These are phyloP conservation scores for Tetramorium bicarinatum DNA, from an alignment of 2,888 invertebrate genomes.

Conservation along the genomic window DNA sequence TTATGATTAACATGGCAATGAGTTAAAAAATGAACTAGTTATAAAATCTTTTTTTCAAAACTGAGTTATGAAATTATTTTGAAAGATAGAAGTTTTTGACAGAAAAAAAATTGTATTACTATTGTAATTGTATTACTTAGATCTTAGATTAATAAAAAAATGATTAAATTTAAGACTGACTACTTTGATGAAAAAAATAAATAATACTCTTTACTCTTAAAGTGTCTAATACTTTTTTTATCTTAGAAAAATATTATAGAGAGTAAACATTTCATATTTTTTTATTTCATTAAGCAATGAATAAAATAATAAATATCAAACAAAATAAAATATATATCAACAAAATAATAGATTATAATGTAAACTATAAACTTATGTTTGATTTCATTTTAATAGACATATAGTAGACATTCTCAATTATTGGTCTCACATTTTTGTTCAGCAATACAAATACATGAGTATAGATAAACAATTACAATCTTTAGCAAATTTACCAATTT, in stretches of 20 bases:
- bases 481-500: slow-evolving; percentile 76
- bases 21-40: neutral
- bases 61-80: too few relatives aligned
- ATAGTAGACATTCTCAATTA: neutral
- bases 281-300: neutral
- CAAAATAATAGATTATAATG: too few relatives aligned
- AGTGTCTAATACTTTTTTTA: neutral
- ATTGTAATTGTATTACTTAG: neutral
- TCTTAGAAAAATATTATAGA: too few relatives aligned
- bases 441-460: neutral
- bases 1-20: neutral
- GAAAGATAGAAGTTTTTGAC: neutral
- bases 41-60: too few relatives aligned
- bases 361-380: neutral
- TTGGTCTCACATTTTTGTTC: neutral
- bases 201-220: too few relatives aligned
- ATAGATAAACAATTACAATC: neutral
- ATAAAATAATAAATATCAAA: neutral
- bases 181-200: neutral
- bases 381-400: neutral
- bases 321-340: too few relatives aligned
- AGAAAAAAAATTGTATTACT: too few relatives aligned
- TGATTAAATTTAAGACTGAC: neutral
- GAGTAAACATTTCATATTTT: neutral
- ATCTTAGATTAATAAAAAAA: neutral